Evolutionary conservation across 2,113 vertebrate species (phyloP), one percentile per base, ranked within the genome.

Genomic region (Cyanoliseus patagonus): DNA sequence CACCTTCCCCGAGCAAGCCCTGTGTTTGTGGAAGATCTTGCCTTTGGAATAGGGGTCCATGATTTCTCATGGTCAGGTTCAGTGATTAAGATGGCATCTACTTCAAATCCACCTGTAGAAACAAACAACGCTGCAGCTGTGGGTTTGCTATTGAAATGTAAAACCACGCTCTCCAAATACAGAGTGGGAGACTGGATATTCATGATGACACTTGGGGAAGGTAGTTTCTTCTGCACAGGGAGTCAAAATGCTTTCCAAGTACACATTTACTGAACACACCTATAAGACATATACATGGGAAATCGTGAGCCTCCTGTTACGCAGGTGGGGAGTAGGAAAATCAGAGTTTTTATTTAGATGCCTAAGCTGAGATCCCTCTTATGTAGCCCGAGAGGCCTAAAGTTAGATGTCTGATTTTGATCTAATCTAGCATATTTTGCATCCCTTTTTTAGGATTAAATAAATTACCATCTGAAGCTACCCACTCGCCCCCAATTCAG

Each of bases 101-200:
- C 67, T 89, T 88, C 84, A 96, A 73, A 73, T 19, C 70, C 95
- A 95, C 88, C 96, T 96, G 94, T 96, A 81, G 95, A 95, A 97
- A 96, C 92, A 96, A 96, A 92, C 88, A 92, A 8, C 0, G 0
- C 66, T 70, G 91, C 86, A 91, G 92, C 94, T 96, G 94, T 41
- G 81, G 49, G 17, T 66, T 85, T 95, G 88, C 83, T 66, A 14
- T 51, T 84, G 91, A 94, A 96, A 91, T n/a, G 63, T 74, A 94
- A 67, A 35, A 66, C 83, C 86, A 46, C 2, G 0, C 24, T 86
- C 86, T 68, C 61, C 76, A 79, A 72, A 79, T 17, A 17, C 11
- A 8, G 23, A 17, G 18, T 0, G 3, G 11, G 46, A 67, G 76
- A 14, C 49, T 66, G 57, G 44, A 4, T 70, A 25, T 23, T 92